Percentiles rank a stretch among this genome's conserved stretches.
Evolutionary conservation across 2,113 vertebrate genomes (phyloP).

Genomic region (Nothocercus nigrocapillus): DNA sequence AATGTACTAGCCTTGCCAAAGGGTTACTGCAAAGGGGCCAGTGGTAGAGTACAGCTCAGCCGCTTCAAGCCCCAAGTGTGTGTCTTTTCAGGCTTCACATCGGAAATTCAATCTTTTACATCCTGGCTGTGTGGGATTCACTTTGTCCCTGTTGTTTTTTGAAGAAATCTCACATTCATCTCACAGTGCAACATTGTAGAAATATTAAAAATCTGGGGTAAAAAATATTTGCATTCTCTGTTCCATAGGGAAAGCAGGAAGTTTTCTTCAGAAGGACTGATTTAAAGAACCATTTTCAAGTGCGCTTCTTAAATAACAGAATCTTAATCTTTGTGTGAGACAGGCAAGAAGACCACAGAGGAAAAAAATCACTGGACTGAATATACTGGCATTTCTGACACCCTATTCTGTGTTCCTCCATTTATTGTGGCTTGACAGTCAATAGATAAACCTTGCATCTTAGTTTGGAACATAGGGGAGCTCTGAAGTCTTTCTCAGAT

Average conservation of each 20-base stretch:
- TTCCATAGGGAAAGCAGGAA: background rate
- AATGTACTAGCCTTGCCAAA: background rate
- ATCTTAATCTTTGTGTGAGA: background rate
- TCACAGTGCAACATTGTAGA: background rate
- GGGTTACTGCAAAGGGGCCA: background rate
- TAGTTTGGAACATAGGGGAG: background rate
- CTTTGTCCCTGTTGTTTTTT: background rate
- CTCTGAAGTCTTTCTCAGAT: background rate
- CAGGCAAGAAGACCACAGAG: background rate
- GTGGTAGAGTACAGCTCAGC: background rate
- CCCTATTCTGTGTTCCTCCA: background rate
- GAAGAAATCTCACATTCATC: background rate
- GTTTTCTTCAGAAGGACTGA: background rate
- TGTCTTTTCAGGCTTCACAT: background rate
- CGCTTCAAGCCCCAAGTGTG: accelerated
- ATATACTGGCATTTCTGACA: background rate
- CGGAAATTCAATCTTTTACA: background rate
- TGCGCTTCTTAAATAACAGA: background rate
- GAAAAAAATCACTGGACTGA: background rate
- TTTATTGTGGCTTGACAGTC: background rate
- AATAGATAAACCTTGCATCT: background rate
- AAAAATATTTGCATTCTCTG: background rate
- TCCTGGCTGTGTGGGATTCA: background rate
- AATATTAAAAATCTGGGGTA: background rate
- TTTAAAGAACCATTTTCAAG: background rate